Conservation (phyloP, 2,797 vertebrate species). For the Poeciliopsis presidionis region DNA sequence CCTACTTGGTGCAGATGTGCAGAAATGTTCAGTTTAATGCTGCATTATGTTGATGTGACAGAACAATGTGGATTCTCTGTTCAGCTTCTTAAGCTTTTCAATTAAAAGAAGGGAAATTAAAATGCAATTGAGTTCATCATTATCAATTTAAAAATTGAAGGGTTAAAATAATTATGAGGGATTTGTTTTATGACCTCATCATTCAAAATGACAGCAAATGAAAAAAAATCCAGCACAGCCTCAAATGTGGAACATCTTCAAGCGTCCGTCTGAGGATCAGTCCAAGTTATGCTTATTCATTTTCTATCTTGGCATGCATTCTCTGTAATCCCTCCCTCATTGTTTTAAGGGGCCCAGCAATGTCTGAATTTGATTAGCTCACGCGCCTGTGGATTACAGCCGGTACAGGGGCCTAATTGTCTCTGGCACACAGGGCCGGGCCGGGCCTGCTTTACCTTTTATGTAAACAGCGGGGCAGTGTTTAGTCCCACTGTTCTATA, state of each 20-base stretch:
- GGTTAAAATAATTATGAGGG: not conserved
- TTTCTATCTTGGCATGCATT: conserved; percentile 38
- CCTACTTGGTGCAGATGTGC: not conserved
- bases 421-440: conserved; percentile 57
- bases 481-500: conserved; percentile 73
- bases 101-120: not conserved
- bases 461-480: conserved; percentile 73
- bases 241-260: not conserved
- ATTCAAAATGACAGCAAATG: not conserved
- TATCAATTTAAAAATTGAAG: not conserved
- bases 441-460: conserved; percentile 65
- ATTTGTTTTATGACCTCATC: not conserved
- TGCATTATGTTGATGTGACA: too few species aligned
- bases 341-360: conserved; percentile 46
- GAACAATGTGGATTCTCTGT: not conserved
- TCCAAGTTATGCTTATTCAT: conserved; percentile 30
- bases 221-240: not conserved
- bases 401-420: conserved; percentile 52
- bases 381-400: conserved; percentile 54
- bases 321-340: conserved; percentile 50
- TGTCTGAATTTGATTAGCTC: conserved; percentile 63
- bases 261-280: conserved; percentile 15
- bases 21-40: too few species aligned
- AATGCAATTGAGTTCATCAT: not conserved
- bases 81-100: not conserved